A percentile compares a stretch with the other conserved stretches of the same genome.
These are phyloP conservation scores for Stegostoma tigrinum DNA, from an alignment of 2,113 vertebrate genomes.

Conservation along the genomic window DNA sequence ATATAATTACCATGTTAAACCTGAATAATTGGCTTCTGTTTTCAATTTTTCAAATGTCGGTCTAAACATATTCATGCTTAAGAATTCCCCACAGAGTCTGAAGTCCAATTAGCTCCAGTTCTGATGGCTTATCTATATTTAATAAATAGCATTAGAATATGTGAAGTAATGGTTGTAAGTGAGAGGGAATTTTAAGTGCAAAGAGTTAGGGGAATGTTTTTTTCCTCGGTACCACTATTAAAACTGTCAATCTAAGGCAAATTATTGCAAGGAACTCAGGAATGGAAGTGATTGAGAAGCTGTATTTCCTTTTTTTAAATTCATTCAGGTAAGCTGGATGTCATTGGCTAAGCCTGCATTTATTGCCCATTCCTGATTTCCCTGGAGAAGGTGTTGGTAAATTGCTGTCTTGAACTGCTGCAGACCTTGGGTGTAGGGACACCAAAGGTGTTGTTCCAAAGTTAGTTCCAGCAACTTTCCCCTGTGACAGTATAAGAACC, in stretches of 20 bases:
- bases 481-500: no score
- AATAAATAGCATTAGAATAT: not conserved
- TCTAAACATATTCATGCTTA: not conserved
- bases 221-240: not conserved
- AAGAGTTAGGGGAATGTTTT: not conserved
- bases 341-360: no score
- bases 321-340: no score
- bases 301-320: not conserved
- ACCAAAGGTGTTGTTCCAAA: no score
- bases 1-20: not conserved
- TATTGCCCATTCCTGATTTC: no score
- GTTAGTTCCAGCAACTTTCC: no score
- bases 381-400: no score
- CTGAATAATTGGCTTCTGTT: not conserved
- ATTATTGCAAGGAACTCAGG: not conserved
- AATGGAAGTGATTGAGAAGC: not conserved
- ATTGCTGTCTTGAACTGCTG: no score
- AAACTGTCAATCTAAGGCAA: not conserved
- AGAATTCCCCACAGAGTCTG: not conserved
- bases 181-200: not conserved
- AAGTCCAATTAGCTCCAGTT: not conserved
- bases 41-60: not conserved
- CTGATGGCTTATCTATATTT: not conserved
- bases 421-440: no score
- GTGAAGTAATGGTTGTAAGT: not conserved